Evolutionary conservation across 2,113 vertebrate genomes (phyloP).

Genomic region (Aegotheles bennettii): DNA sequence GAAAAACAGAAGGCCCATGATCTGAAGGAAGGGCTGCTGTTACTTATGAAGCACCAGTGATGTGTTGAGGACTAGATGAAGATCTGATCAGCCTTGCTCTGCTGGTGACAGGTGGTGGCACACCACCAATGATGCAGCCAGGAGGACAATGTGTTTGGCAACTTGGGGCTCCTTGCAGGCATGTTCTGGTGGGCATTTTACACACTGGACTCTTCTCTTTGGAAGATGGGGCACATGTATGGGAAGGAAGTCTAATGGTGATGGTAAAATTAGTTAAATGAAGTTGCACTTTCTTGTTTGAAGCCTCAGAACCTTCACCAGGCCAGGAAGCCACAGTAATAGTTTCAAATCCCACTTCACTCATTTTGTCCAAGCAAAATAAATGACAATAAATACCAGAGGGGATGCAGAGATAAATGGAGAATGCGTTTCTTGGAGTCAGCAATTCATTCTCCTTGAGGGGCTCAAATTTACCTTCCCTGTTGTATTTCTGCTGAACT

Average conservation of each 20-base stretch:
- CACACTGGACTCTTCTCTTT: rapidly evolving
- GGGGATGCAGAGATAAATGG: background rate
- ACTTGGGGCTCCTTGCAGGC: background rate
- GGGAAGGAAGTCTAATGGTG: background rate
- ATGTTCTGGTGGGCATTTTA: rapidly evolving
- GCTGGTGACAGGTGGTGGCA: background rate
- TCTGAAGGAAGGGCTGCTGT: background rate
- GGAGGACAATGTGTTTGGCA: rapidly evolving
- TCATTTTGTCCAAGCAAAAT: background rate
- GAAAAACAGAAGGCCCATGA: background rate
- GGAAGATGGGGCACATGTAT: rapidly evolving
- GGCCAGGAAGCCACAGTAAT: background rate
- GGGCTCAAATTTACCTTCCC: background rate
- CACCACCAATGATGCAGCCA: rapidly evolving
- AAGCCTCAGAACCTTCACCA: background rate
- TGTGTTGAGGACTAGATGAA: background rate
- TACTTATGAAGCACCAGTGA: background rate
- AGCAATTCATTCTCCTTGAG: background rate
- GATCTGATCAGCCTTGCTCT: background rate
- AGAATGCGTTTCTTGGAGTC: rapidly evolving
- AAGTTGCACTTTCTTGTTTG: background rate
- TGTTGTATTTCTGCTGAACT: background rate
- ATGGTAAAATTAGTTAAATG: background rate
- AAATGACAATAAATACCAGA: background rate
- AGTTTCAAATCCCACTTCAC: background rate